These are phyloP conservation scores for Spinibarbus caldwelli DNA, from an alignment of 2,797 vertebrate species.

Conservation along the genomic window DNA sequence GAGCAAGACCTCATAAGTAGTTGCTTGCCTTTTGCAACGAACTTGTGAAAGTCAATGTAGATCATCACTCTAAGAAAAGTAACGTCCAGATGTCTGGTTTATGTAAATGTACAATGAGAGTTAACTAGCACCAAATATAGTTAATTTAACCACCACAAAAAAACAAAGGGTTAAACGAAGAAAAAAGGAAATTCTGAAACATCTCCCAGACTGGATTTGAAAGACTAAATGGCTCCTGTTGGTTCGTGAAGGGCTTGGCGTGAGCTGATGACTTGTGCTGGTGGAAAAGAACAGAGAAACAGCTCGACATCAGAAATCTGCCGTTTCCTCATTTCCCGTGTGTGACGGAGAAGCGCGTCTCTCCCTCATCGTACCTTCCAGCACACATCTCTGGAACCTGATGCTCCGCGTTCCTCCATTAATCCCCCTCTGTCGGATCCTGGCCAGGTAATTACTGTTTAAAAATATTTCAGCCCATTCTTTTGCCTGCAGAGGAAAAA, in stretches of 20 bases:
- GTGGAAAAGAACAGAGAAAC: conserved; percentile 54
- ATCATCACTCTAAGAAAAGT: conserved; percentile 68
- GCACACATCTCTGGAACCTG: conserved; percentile 90
- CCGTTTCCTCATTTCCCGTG: conserved; percentile 71
- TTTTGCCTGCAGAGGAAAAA: conserved; percentile 81
- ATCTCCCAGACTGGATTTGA: conserved; percentile 73
- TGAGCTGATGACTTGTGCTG: conserved; percentile 73
- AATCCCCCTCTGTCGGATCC: conserved; percentile 96
- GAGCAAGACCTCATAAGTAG: not conserved
- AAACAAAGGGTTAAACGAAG: conserved; percentile 26
- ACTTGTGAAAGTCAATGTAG: conserved; percentile 41
- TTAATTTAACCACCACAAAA: not conserved
- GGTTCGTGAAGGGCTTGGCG: conserved; percentile 78
- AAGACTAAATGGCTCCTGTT: conserved; percentile 75
- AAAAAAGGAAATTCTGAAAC: conserved; percentile 56
- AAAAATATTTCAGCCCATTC: conserved; percentile 99
- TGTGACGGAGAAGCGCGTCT: conserved; percentile 45
- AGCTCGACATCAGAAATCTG: conserved; percentile 72
- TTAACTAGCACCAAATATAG: not conserved
- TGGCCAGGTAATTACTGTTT: conserved; percentile 99
- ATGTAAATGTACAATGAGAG: not conserved
- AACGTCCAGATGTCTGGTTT: not conserved
- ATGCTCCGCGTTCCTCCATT: conserved; percentile 94
- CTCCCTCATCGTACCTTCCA: conserved; percentile 85
- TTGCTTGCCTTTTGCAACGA: not conserved